A percentile compares a stretch with the other conserved stretches of the same genome.
phyloP scores from a whole-genome alignment of 2,113 vertebrate genomes.

The Seriola quinqueradiata region DNA sequence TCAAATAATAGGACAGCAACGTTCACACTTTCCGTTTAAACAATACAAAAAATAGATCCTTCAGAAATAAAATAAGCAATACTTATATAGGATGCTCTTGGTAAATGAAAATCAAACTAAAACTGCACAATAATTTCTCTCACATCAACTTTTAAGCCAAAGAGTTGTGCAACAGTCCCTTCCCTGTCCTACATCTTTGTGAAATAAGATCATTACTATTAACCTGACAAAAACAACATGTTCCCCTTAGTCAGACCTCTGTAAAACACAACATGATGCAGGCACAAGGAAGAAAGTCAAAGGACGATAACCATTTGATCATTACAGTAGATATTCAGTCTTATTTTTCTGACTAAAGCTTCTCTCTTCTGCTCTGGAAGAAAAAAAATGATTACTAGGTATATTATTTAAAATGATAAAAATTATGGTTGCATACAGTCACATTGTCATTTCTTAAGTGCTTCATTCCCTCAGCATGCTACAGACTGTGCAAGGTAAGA shows the following conservation, averaged over 20 bases:
- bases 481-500: constrained; percentile 60
- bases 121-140: constrained; percentile 50
- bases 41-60: constrained; percentile 66
- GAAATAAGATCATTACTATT: constrained; percentile 33
- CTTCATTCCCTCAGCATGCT: constrained; percentile 69
- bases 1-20: constrained; percentile 61
- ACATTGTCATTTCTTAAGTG: constrained; percentile 71
- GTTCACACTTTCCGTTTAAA: constrained; percentile 57
- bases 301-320: constrained; percentile 39
- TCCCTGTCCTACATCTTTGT: constrained; percentile 31
- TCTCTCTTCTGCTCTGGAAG: constrained; percentile 53
- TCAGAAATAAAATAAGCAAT: constrained; percentile 68
- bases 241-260: constrained; percentile 40
- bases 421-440: constrained; percentile 68
- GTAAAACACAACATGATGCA: constrained; percentile 60
- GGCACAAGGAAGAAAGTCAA: constrained; percentile 72
- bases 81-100: constrained; percentile 46
- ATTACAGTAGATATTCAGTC: constrained; percentile 69
- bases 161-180: constrained; percentile 53
- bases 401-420: constrained; percentile 55
- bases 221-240: constrained; percentile 37
- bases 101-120: constrained; percentile 59
- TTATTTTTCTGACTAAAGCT: constrained; percentile 36
- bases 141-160: constrained; percentile 43
- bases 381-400: constrained; percentile 60